Base-by-base conservation (phyloP, 2,113 vertebrate genomes). In the Nycticorax nycticorax region DNA sequence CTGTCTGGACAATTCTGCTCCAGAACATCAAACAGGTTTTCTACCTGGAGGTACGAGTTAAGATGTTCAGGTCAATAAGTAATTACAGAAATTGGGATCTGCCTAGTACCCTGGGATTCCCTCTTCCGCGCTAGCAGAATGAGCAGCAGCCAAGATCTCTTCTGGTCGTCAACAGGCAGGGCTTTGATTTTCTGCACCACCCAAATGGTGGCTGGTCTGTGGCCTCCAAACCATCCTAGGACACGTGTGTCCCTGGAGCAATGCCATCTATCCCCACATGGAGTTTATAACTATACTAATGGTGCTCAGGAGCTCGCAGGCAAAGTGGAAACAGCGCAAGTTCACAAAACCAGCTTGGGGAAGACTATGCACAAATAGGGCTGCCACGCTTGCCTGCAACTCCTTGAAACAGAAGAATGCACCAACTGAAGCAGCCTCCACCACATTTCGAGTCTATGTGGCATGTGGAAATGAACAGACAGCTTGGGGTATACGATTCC, bases 11-110 rank as follows among this genome's bases (percentile, higher is more conserved):
- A 2, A 77, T 72, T 94, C 77, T 88, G 67, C 83, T 95, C 78
- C 85, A 90, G 90, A 94, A 92, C 64, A 67, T 86, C 92, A 77
- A 89, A 63, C 92, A 93, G 90, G 50, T 95, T 95, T 96, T 93
- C 81, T 9, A 91, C 94, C 85, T 79, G 88, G 85, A 95, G 82
- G 62, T 76, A 67, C 1, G 21, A 90, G 67, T 75, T 81, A 87
- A 95, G 90, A 89, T n/a, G 23, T 96, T 92, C 85, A 64, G 87
- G 89, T 94, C 93, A 91, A 76, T 93, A 96, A 93, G 81, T 92
- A 97, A 96, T 96, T 94, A 95, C 82, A 89, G 88, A 86, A 81
- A 43, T 26, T 55, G 85, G 85, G 82, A 60, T 78, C 76, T 95
- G 68, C 45, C 55, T 88, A 14, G 22, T 76, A 43, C 67, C 14